Evolutionary conservation across 2,797 vertebrate species (phyloP), one percentile per base, ranked within the genome.

Genomic region (Euthynnus affinis): DNA sequence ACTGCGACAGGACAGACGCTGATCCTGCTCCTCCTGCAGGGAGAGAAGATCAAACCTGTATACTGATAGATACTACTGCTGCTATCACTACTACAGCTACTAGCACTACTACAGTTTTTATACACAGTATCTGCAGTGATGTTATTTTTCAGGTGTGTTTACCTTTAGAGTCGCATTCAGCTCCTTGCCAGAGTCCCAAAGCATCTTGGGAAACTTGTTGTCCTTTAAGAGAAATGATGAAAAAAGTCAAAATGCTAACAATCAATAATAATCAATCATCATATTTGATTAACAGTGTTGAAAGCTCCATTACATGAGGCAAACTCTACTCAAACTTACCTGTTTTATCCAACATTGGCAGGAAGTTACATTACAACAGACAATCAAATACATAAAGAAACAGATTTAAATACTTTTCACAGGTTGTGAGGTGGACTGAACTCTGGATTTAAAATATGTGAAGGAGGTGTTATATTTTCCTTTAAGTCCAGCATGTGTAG

Each of bases 121-220:
- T 32, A 6, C 17, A 49, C 44, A 59, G 29, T 27, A 23, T 5
- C 46, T 53, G 4, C 5, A 23, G 53, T 13, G 27, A 3, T 20
- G 8, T 22, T 40, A 48, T 48, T 18, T 17, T 15, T 32, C 6
- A 49, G 6, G 51, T 48, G 6, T 3, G 20, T 76, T 89, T 93
- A 95, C 95, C 93, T 91, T 75, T 0, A 79, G 57, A 23, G 88
- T 93, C 5, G 62, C 76, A n/a, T 94, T 94, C 46, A 86, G 59
- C 49, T 83, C 65, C 42, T 89, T 44, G 0, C 84, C 74, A 14
- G 79, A 70, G 77, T 92, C 88, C 95, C 94, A 95, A 8, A 90
- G 67, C 94, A 94, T 94, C 53, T 4, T 84, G 64, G 95, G 93
- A 84, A 88, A 91, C 67, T 53, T 85, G 14, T 53, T 76, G 27